Base-by-base conservation (phyloP, 2,113 vertebrate genomes). In the Calyptomena viridis region DNA sequence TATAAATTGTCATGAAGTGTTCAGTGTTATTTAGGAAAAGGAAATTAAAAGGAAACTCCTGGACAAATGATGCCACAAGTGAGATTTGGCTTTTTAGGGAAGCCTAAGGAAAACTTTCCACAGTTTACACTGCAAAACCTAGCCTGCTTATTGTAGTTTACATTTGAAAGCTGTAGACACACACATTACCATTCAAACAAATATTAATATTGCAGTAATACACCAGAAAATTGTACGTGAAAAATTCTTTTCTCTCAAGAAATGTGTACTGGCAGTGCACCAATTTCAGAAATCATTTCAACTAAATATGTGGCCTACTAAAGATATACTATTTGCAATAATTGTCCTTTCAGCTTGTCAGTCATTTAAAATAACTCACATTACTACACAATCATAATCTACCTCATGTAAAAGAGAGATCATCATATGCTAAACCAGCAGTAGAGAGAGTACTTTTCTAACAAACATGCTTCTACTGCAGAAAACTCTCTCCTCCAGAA, bases 121-220 rank as follows among this genome's bases (percentile, higher is more conserved):
- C 33, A 82, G 19, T n/a, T 94, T 56, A 82, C 24, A 71, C 30
- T 64, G 62, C n/a, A 76, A 94, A 87, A 19, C 24, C 22, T 13
- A 87, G 46, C 13, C n/a, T 81, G 30, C 33, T 92, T 86, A 84
- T 90, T 90, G 56, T 87, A 66, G 63, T 79, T 95, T 53, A 50
- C 0, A 4, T 71, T 20, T 69, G 50, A 76, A 87, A 94, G 49
- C 31, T 71, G 27, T 37, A 80, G 39, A 72, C 9, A 60, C 28
- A 40, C 39, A 78, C 10, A 49, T 68, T 91, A 53, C 17, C 39
- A 89, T 78, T 94, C 35, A 87, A 96, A 91, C 75, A 81, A 94
- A 91, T 84, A 92, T 52, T 94, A 96, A 94, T 69, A 92, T 47
- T 90, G 59, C 49, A 64, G 20, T 17, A 91, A 75, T 49, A 84